These are phyloP conservation scores for Gymnorhina tibicen DNA, from an alignment of 2,113 vertebrate species.

Conservation along the genomic window DNA sequence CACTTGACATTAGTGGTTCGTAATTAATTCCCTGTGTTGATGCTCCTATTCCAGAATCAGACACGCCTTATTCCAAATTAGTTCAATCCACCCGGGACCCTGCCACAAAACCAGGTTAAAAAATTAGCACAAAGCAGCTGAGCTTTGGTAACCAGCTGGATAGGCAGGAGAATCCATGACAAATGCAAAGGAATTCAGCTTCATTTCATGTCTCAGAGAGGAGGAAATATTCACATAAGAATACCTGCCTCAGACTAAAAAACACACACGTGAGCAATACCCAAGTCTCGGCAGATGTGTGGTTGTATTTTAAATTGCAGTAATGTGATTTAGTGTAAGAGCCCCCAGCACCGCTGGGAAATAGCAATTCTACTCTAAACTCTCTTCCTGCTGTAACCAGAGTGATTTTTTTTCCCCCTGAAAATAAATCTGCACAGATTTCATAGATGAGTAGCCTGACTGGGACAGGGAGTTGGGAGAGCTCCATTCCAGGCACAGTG, in stretches of 20 bases:
- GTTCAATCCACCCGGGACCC: not conserved
- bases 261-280: not conserved
- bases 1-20: not conserved
- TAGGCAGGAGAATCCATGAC: not conserved
- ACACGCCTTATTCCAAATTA: slow-evolving; percentile 20
- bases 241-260: not conserved
- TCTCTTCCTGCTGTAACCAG: not conserved
- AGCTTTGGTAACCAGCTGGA: not conserved
- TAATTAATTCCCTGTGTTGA: slow-evolving; percentile 57
- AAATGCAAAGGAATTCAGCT: not conserved
- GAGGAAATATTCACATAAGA: not conserved
- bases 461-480: not conserved
- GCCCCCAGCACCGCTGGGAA: not conserved
- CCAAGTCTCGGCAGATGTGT: not conserved
- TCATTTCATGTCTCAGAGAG: not conserved
- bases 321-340: slow-evolving; percentile 2
- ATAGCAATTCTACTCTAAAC: not conserved
- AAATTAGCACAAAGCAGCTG: slow-evolving; percentile 50
- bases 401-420: not conserved
- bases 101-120: slow-evolving; percentile 45
- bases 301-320: not conserved
- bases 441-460: not conserved
- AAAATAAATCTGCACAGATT: not conserved
- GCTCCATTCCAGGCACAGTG: fast-evolving
- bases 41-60: slow-evolving; percentile 55